Conservation (phyloP, 2,113 vertebrate species). For the Esox niger region DNA sequence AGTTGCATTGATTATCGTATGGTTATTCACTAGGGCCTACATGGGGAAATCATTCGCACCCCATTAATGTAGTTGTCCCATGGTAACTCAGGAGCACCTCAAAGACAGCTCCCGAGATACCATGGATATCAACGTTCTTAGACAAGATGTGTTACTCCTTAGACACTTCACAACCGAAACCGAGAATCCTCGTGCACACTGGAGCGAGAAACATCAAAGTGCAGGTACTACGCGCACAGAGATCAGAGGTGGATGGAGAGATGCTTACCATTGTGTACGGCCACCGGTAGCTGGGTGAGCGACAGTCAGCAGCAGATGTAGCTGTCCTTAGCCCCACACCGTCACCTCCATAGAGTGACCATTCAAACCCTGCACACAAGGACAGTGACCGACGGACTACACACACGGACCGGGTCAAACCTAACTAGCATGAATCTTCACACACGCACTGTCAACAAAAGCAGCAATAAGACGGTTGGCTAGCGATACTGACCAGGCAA, state of each 20-base stretch:
- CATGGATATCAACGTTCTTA: too few relatives aligned
- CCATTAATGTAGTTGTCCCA: too few relatives aligned
- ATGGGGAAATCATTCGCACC: too few relatives aligned
- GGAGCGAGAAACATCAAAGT: background rate
- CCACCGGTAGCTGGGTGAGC: conserved; percentile 67
- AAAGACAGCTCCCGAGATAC: too few relatives aligned
- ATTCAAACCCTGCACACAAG: conserved; percentile 69
- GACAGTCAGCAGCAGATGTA: conserved; percentile 65
- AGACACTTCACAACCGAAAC: background rate
- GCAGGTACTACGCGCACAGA: too few relatives aligned
- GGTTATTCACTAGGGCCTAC: background rate
- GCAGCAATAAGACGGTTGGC: background rate
- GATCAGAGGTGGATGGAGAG: background rate
- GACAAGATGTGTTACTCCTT: too few relatives aligned
- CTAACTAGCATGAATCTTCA: too few relatives aligned
- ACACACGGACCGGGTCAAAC: background rate
- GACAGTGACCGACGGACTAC: too few relatives aligned
- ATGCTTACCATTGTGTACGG: conserved; percentile 75
- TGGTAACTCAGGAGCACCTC: too few relatives aligned
- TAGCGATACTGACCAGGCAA: too few relatives aligned
- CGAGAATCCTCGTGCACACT: background rate
- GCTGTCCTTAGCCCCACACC: conserved; percentile 72
- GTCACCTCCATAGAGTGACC: conserved; percentile 72
- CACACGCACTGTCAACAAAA: background rate
- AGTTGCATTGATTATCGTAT: background rate